These are phyloP conservation scores for Argya squamiceps DNA, from an alignment of 2,797 vertebrate genomes.

Conservation along the genomic window DNA sequence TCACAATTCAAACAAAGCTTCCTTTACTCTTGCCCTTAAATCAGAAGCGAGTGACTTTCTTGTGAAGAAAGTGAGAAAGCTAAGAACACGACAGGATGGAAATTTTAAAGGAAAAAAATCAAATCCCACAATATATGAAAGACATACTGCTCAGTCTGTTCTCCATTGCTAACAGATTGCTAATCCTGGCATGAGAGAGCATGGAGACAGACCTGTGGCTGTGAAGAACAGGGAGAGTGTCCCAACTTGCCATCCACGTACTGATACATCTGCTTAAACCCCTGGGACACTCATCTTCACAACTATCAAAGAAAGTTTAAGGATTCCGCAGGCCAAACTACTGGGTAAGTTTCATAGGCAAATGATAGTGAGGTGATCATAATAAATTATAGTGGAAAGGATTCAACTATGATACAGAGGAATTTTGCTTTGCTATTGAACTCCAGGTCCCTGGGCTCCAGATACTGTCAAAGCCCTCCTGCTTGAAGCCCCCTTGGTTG, in stretches of 20 bases:
- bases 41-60: not conserved
- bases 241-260: fast-evolving
- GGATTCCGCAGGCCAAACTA: not conserved
- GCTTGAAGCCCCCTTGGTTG: not conserved
- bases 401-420: not conserved
- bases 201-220: fast-evolving
- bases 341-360: not conserved
- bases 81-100: not conserved
- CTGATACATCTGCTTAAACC: not conserved
- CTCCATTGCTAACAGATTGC: not conserved
- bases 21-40: constrained; percentile 4
- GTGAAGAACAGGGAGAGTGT: not conserved
- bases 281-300: not conserved
- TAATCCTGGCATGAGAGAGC: not conserved
- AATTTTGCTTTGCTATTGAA: not conserved
- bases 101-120: not conserved
- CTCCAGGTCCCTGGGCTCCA: not conserved
- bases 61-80: not conserved
- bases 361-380: not conserved
- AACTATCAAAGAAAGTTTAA: not conserved
- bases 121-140: not conserved
- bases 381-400: not conserved
- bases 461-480: not conserved
- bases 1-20: not conserved
- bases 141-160: not conserved